Percentiles rank a stretch among this genome's conserved stretches.
Conservation (phyloP, 2,113 vertebrate genomes). For the Elephantulus edwardii region DNA sequence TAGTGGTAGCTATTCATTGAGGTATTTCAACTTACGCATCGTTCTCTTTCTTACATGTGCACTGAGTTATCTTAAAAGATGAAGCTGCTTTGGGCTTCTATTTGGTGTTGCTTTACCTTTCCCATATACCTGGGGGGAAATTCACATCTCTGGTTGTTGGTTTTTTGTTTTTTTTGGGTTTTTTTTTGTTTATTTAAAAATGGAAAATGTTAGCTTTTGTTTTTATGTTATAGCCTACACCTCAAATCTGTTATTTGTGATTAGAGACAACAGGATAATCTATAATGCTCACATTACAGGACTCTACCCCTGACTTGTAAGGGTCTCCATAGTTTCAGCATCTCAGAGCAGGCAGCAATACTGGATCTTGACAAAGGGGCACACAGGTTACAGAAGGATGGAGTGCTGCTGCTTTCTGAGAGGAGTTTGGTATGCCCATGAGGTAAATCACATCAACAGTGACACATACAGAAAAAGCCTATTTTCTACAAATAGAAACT, state of each 20-base stretch:
- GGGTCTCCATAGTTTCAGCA: conserved; percentile 63
- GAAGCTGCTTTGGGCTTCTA: conserved; percentile 46
- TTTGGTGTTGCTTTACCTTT: conserved; percentile 65
- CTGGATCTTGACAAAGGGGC: conserved; percentile 58
- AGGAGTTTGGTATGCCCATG: conserved; percentile 73
- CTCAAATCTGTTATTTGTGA: conserved; percentile 69
- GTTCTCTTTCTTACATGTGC: not conserved
- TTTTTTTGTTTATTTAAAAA: conserved; percentile 63
- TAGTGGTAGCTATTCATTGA: not conserved
- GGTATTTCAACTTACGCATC: not conserved
- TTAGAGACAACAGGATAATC: conserved; percentile 64
- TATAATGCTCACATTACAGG: conserved; percentile 58
- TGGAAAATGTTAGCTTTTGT: conserved; percentile 45
- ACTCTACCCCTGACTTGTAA: conserved; percentile 67
- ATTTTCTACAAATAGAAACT: conserved; percentile 64
- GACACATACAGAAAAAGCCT: conserved; percentile 16
- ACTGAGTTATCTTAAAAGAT: not conserved
- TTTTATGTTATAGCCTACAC: conserved; percentile 66
- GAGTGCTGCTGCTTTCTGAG: conserved; percentile 68
- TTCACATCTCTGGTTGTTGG: too few species aligned
- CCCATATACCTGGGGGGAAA: conserved; percentile 51
- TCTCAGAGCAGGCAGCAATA: conserved; percentile 52
- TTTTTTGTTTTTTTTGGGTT: too few species aligned
- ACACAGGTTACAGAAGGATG: conserved; percentile 43
- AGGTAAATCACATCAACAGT: conserved; percentile 76